Base-by-base conservation (phyloP, 2,797 vertebrate genomes). In the Synanceia verrucosa region DNA sequence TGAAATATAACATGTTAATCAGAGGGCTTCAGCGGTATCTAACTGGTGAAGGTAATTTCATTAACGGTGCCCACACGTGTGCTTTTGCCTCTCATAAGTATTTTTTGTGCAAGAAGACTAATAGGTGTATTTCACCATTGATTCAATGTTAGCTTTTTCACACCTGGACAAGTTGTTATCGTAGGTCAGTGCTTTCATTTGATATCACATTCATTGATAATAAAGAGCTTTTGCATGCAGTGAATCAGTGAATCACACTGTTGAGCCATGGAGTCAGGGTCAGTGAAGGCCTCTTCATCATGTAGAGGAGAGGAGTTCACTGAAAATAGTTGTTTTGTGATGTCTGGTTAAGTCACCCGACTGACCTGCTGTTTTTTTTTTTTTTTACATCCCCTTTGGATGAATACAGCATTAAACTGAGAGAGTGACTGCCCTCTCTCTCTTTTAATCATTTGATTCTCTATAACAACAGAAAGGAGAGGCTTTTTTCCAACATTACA, bases 191-290 rank as follows among this genome's bases (percentile, higher is more conserved):
- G 57, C 61, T 68, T 81, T 43, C 14, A 34, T 69, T 43, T 47
- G 21, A 65, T 16, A 41, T 59, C 46, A 16, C 53, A 47, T 71
- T 55, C 44, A 63, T 73, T 58, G 56, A 21, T 21, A 6, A 56
- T 33, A 47, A n/a, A n/a, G 19, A 26, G 31, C 19, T 50, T 73
- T 50, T 72, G 31, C 71, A n/a, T 21, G 61, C 21, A 2, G 44
- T 21, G 47, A 77, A 69, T 41, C 56, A 9, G 60, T 53, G 61
- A 77, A 64, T 76, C 37, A 11, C 66, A 34, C 34, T 39, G 43
- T 65, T 61, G 23, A 41, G 36, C 44, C 16, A 2, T 41, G 31
- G 29, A 34, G 70, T 79, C 81, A 70, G 72, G 82, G 80, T 82
- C 85, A 51, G 28, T 37, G 59, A 53, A 21, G 0, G 43, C 58